Evolutionary conservation across 2,797 vertebrate species (phyloP), one percentile per base, ranked within the genome.

Genomic region (Erethizon dorsatum): DNA sequence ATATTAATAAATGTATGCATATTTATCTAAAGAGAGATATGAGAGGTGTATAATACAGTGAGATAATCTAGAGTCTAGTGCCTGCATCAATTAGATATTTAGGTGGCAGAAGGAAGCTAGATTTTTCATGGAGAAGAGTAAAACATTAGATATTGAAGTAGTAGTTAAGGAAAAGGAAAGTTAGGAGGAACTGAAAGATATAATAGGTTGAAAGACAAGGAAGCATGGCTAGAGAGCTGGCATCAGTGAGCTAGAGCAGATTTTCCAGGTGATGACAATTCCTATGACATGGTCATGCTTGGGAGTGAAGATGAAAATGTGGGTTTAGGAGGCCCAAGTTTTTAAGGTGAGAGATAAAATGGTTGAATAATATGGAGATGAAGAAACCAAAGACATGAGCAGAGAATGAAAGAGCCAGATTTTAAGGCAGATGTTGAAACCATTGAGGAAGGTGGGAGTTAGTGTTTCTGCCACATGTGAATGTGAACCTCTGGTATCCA

Each of bases 51-150:
- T 78, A 77, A 77, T 47, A 79, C 41, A 63, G 9, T 75, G 15
- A 88, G 37, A 90, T 90, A 79, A 96, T 86, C 22, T 78, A 54
- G 47, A 45, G 90, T 80, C 45, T 80, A 37, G 17, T 83, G 12
- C 47, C 13, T 54, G 11, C 11, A 88, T 90, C 22, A n/a, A 11
- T 50, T 93, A 75, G 69, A 79, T 75, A 73, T 90, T 94, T 94
- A 71, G 52, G 52, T 95, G 61, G 61, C 33, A 59, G 57, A 69
- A 78, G 14, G 37, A 91, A 79, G 11, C 6, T 61, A 52, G 52
- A 13, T 85, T 80, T 80, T 89, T 75, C 45, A 73, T 91, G 78
- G 73, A 84, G 11, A 31, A 50, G n/a, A 52, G 57, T 2, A 45
- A 89, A 78, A 71, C 17, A 24, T 82, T 86, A 86, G 52, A 89